Evolutionary conservation across 2,797 vertebrate genomes (phyloP), one percentile per base, ranked within the genome.

Genomic region (Gephyroberyx darwinii): DNA sequence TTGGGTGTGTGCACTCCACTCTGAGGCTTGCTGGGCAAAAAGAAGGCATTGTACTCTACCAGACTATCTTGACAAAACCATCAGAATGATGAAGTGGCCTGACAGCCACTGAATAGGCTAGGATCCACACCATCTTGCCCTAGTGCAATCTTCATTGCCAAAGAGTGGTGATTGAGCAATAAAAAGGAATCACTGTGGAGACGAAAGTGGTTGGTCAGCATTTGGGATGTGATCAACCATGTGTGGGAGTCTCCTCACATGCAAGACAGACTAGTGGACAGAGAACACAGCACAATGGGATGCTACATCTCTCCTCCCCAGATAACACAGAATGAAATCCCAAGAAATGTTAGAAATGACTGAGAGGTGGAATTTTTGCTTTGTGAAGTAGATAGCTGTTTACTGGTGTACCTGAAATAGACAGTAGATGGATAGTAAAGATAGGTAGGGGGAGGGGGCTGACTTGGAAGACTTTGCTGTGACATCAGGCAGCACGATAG

Each of bases 51-150:
- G 19, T 74, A 45, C 57, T 71, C 53, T 63, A 67, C 70, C 58
- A 54, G 75, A 79, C 75, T 60, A 22, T 81, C 76, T 75, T 88
- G 88, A 89, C 83, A 77, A 57, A 73, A 78, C 56, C 20, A 77
- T 84, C 74, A 67, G 69, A 78, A 88, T 92, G 90, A 93, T 91
- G 65, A 89, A 92, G 83, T 86, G 85, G 13, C 75, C 86, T 86
- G 88, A 86, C 89, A 88, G 75, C 69, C 77, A 52, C 41, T 84
- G 71, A 86, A 88, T 80, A 67, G 83, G 52, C 76, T 41, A 59
- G 74, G 74, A 80, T 86, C 85, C 85, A 86, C 78, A 90, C 78
- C 81, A 83, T 88, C 86, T 87, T 84, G 79, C 78, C 10, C 30
- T 70, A 65, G 66, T 81, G 84, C 70, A 86, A 79, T 91, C 86